phyloP scores from a whole-genome alignment of 2,797 vertebrate species.

The Lagorchestes hirsutus region DNA sequence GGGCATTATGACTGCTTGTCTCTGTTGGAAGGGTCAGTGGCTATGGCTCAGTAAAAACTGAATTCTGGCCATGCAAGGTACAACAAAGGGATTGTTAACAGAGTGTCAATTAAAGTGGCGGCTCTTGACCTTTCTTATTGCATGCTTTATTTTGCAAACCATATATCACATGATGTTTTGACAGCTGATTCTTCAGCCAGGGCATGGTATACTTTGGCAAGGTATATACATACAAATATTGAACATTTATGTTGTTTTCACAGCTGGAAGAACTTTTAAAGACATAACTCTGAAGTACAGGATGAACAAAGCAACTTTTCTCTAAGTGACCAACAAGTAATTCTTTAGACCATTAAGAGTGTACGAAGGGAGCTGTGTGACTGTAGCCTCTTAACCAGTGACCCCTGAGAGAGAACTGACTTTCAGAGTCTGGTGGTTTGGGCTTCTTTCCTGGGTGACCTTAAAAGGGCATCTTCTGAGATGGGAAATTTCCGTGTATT shows the following conservation, averaged over 20 bases:
- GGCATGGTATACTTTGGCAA: background rate
- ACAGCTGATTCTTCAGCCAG: background rate
- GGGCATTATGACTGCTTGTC: background rate
- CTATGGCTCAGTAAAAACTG: background rate
- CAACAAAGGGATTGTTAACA: background rate
- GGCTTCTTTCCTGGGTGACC: background rate
- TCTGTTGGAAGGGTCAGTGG: background rate
- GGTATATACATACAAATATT: background rate
- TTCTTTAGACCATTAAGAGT: background rate
- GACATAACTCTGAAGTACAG: background rate
- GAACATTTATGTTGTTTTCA: background rate
- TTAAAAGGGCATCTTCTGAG: slow-evolving; percentile 11
- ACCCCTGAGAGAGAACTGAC: background rate
- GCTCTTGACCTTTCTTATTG: background rate
- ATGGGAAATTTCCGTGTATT: slow-evolving; percentile 73
- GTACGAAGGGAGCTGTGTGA: background rate
- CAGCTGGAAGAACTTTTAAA: background rate
- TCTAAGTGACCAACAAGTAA: background rate
- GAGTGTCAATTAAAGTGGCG: background rate
- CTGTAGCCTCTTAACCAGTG: background rate
- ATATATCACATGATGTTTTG: background rate
- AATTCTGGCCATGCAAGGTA: background rate
- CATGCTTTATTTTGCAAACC: background rate
- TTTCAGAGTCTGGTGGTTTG: background rate
- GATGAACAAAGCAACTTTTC: background rate